A percentile compares a stretch with the other conserved stretches of the same genome.
Evolutionary conservation across 2,797 vertebrate genomes (phyloP).

Genomic region (Bovichtus variegatus): DNA sequence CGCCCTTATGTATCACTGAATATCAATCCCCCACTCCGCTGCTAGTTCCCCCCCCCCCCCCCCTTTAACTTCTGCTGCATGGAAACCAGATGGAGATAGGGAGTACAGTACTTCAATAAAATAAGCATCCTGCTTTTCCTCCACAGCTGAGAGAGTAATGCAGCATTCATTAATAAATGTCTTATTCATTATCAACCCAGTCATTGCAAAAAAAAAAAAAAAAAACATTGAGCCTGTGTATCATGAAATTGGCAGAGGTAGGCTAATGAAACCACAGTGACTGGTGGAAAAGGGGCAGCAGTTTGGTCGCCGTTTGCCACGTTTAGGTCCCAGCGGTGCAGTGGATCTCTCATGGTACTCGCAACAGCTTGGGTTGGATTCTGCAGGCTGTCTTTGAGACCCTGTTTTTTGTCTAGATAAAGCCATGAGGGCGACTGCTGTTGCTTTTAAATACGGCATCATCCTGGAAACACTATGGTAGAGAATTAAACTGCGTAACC

Average conservation of each 20-base stretch:
- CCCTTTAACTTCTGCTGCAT: conserved; percentile 44
- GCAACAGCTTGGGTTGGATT: conserved; percentile 53
- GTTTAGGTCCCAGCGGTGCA: conserved; percentile 57
- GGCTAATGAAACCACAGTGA: conserved; percentile 65
- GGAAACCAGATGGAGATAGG: conserved; percentile 66
- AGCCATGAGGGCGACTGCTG: conserved; percentile 22
- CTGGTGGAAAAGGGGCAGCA: conserved; percentile 57
- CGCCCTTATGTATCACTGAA: conserved; percentile 64
- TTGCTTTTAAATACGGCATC: conserved; percentile 39
- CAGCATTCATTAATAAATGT: conserved; percentile 63
- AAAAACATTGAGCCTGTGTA: conserved; percentile 29
- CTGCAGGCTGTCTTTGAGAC: conserved; percentile 45
- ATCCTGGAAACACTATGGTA: conserved; percentile 11
- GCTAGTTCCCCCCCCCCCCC: conserved; percentile 6
- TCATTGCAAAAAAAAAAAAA: conserved; percentile 59
- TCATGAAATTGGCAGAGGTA: conserved; percentile 69
- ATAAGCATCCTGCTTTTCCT: conserved; percentile 46
- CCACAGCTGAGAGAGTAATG: conserved; percentile 59
- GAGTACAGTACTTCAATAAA: conserved; percentile 61
- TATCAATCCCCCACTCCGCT: conserved; percentile 63
- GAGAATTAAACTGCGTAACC: conserved; percentile 29
- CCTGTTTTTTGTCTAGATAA: conserved; percentile 34
- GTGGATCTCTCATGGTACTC: conserved; percentile 36
- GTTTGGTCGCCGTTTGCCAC: conserved; percentile 60
- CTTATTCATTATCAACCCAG: conserved; percentile 59